Base-by-base conservation (phyloP, 2,797 vertebrate genomes). In the Champsocephalus esox region DNA sequence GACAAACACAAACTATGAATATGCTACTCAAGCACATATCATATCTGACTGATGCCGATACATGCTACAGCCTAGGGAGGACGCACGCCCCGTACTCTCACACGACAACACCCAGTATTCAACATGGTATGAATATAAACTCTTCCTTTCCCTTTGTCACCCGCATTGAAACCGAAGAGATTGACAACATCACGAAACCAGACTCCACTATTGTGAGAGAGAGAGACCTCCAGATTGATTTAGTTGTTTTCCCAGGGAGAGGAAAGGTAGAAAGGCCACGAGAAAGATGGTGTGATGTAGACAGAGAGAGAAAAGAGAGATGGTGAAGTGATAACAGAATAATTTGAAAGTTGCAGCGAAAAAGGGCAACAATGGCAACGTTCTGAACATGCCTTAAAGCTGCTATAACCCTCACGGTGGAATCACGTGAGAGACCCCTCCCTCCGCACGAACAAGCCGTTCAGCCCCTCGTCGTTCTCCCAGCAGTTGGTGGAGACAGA, bases 1-100 rank as follows among this genome's bases (percentile, higher is more conserved):
- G 77, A 87, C 55, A 76, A 88, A 85, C 71, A 77, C 64, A 84
- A 87, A 86, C 75, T 75, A 58, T 79, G 74, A 85, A 82, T 81
- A 74, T 76, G 69, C 81, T 80, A 84, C 63, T 73, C 66, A 80
- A 61, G 81, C 77, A 77, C 84, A 87, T 74, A 77, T 79, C 62
- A 64, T 52, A 62, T 88, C 45, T 73, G 75, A 70, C 62, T 75
- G 56, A 73, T 80, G 71, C 54, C 77, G 67, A 83, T 82, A 85
- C 88, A 87, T 87, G 76, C 72, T 73, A 83, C 50, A 24, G 69
- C 81, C 84, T 1, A 58, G 79, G 82, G 70, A 73, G 51, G 70
- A 38, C 24, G 32, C 61, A 52, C 57, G 60, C 74, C 46, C 48
- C 45, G 75, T 17, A 73, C 48, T 69, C 51, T 56, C 14, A 12